Evolutionary conservation across 2,113 vertebrate species (phyloP).

Genomic region (Tonatia bakeri): DNA sequence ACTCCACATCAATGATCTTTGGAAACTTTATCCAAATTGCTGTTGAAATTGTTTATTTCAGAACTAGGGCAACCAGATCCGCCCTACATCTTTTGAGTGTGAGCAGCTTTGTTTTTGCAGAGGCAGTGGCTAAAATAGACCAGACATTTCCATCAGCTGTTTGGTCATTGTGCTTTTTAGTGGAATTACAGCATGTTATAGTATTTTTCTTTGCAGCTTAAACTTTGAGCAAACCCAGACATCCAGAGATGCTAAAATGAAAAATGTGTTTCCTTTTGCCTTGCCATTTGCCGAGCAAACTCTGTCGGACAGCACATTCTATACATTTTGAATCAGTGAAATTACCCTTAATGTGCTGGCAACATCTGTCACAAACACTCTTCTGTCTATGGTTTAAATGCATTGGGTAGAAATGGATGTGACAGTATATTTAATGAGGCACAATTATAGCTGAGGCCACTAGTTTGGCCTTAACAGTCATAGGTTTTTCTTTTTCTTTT

Average conservation of each 20-base stretch:
- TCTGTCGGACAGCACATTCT: constrained; percentile 60
- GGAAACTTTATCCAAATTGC: constrained; percentile 16
- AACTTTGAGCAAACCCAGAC: constrained; percentile 62
- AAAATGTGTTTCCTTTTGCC: constrained; percentile 61
- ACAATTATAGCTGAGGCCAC: constrained; percentile 40
- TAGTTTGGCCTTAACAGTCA: constrained; percentile 62
- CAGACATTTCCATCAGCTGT: background rate
- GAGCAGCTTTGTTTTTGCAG: constrained; percentile 44
- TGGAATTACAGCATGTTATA: constrained; percentile 8
- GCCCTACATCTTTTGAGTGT: background rate
- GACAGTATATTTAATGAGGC: constrained; percentile 61
- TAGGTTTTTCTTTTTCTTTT: constrained; percentile 52
- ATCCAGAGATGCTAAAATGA: constrained; percentile 59
- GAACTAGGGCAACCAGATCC: background rate
- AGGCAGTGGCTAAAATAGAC: constrained; percentile 42
- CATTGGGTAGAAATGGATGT: constrained; percentile 46
- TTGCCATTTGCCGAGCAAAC: constrained; percentile 51
- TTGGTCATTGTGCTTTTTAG: constrained; percentile 11
- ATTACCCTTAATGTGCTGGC: constrained; percentile 68
- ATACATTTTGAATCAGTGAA: constrained; percentile 62
- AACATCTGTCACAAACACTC: constrained; percentile 68
- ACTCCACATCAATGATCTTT: background rate
- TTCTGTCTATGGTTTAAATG: constrained; percentile 59
- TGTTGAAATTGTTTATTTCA: constrained; percentile 38
- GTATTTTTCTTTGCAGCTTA: constrained; percentile 57